These are phyloP conservation scores for Teleogryllus occipitalis DNA, from an alignment of 1,140 invertebrate genomes.

Conservation along the genomic window DNA sequence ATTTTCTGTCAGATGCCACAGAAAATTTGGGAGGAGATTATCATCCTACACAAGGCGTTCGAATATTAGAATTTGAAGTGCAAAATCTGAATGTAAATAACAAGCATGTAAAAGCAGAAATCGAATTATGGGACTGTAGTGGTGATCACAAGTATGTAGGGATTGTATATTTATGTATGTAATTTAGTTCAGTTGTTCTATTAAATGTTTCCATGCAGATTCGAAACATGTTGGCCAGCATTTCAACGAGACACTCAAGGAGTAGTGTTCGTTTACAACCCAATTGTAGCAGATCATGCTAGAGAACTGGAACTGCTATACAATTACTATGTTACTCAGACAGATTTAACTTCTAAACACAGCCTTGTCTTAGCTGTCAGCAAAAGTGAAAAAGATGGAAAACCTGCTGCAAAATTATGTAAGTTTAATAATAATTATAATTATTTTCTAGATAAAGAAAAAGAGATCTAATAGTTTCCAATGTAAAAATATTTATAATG, in stretches of 20 bases:
- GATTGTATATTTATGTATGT: background rate
- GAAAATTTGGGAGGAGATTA: slow-evolving; percentile 51
- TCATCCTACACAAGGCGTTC: slow-evolving; percentile 54
- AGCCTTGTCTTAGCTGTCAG: slow-evolving; percentile 45
- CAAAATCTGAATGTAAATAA: slow-evolving; percentile 42
- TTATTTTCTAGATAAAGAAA: slow-evolving; percentile 4
- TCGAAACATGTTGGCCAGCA: slow-evolving; percentile 69
- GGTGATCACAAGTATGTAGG: slow-evolving; percentile 50
- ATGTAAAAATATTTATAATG: background rate
- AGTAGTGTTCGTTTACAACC: slow-evolving; percentile 65
- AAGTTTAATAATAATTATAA: slow-evolving; percentile 26
- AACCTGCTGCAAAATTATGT: slow-evolving; percentile 31
- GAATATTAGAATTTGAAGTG: slow-evolving; percentile 62
- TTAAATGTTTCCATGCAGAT: slow-evolving; percentile 40
- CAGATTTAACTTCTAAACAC: slow-evolving; percentile 44
- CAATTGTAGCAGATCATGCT: slow-evolving; percentile 44
- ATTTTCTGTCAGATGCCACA: slow-evolving; percentile 56
- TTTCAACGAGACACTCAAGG: slow-evolving; percentile 59
- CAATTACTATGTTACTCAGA: slow-evolving; percentile 60
- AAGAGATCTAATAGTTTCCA: background rate
- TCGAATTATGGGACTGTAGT: slow-evolving; percentile 65
- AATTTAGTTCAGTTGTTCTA: background rate
- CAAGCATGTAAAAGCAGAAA: slow-evolving; percentile 45
- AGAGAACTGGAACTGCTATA: slow-evolving; percentile 62
- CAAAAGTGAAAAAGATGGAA: slow-evolving; percentile 38